A percentile compares a stretch with the other conserved stretches of the same genome.
Evolutionary conservation across 1,140 invertebrate species (phyloP).

Genomic region (Ceratoteleas bidentatus): DNA sequence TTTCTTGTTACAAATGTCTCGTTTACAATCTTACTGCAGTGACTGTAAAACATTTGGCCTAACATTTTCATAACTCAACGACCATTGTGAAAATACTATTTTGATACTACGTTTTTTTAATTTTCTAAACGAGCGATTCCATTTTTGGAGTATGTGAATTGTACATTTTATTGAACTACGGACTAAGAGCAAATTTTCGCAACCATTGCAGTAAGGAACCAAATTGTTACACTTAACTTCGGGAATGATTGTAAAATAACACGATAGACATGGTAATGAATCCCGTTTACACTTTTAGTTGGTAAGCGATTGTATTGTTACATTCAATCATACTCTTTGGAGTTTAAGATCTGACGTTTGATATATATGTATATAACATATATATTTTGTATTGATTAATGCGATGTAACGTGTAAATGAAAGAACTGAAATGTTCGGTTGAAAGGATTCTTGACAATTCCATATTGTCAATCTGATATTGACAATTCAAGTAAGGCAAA

Average conservation of each 20-base stretch:
- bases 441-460: constrained; percentile 7
- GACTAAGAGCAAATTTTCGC: neutral
- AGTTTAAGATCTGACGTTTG: constrained; percentile 30
- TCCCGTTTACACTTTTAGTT: constrained; percentile 24
- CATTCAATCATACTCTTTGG: constrained; percentile 8
- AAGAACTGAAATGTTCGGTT: constrained; percentile 20
- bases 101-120: neutral
- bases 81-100: neutral
- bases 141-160: neutral
- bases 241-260: constrained; percentile 15
- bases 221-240: constrained; percentile 23
- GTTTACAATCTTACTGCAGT: neutral
- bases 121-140: neutral
- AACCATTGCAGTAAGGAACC: constrained; percentile 1
- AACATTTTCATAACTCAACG: no score
- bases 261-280: neutral
- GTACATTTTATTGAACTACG: neutral
- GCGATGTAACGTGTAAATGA: constrained; percentile 25
- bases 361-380: constrained; percentile 44
- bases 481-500: constrained; percentile 4
- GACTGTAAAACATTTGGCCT: no score
- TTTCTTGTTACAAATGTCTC: constrained; percentile 1
- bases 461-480: neutral
- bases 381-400: constrained; percentile 37
- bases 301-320: constrained; percentile 33